Evolutionary conservation across 2,797 vertebrate genomes (phyloP).

Genomic region (Nannoperca obscura): DNA sequence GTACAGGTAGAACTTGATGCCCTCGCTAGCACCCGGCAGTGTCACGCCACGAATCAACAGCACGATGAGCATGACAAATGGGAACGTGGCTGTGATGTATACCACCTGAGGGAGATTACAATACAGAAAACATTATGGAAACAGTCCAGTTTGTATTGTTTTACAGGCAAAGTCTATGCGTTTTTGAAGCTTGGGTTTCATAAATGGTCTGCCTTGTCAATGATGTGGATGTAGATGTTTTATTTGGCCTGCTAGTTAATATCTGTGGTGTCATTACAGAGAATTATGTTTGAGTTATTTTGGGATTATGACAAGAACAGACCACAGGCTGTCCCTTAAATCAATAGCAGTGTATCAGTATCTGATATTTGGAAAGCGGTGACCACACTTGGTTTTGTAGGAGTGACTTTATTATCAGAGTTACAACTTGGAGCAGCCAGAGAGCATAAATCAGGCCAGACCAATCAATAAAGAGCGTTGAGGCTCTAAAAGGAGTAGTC

Average conservation of each 20-base stretch:
- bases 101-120: slow-evolving; percentile 87
- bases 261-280: too few species aligned
- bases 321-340: slow-evolving; percentile 36
- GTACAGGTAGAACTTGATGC: slow-evolving; percentile 99
- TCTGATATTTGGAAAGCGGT: slow-evolving; percentile 23
- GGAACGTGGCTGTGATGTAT: slow-evolving; percentile 98
- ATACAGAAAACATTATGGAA: not conserved
- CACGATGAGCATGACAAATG: slow-evolving; percentile 96
- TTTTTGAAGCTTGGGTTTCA: not conserved
- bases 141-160: not conserved
- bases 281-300: not conserved
- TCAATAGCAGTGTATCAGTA: slow-evolving; percentile 31
- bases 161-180: not conserved
- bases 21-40: slow-evolving; percentile 92
- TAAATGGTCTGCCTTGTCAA: not conserved
- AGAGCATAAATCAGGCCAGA: slow-evolving; percentile 48
- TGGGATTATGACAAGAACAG: slow-evolving; percentile 3
- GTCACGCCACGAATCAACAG: slow-evolving; percentile 96
- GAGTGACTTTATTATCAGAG: slow-evolving; percentile 47
- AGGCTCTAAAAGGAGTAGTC: slow-evolving; percentile 50
- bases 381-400: slow-evolving; percentile 47
- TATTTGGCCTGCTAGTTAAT: not conserved
- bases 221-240: not conserved
- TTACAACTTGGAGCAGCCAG: slow-evolving; percentile 42
- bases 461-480: slow-evolving; percentile 59